These are phyloP conservation scores for Electrona antarctica DNA, from an alignment of 2,113 vertebrate genomes.

Conservation along the genomic window DNA sequence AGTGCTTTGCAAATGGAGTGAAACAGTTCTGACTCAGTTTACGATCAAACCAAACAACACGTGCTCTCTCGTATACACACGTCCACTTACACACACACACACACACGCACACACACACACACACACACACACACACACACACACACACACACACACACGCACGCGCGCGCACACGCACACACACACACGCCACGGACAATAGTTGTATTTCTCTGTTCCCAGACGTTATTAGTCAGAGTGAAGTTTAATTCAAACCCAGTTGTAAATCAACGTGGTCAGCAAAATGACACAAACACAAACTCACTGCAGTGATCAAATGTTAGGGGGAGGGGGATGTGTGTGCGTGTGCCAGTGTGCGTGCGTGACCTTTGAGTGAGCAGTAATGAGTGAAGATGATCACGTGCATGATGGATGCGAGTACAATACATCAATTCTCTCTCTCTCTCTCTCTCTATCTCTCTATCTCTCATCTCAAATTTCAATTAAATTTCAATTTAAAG, in stretches of 20 bases:
- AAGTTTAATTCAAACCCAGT: no score
- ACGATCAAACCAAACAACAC: no score
- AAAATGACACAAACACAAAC: no score
- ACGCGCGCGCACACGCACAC: constrained; percentile 4
- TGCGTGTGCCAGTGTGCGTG: neutral
- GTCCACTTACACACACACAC: neutral
- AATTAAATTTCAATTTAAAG: no score
- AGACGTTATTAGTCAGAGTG: constrained; percentile 2
- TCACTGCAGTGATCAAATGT: no score
- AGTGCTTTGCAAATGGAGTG: neutral
- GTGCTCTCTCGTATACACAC: neutral
- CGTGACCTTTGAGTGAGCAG: neutral
- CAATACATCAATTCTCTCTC: neutral
- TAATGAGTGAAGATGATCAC: neutral
- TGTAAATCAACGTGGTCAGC: no score
- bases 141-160: constrained; percentile 7
- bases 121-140: neutral
- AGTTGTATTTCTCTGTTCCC: constrained; percentile 18
- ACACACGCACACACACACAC: neutral
- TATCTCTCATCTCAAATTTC: no score
- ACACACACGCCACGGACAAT: neutral
- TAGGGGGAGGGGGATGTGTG: no score
- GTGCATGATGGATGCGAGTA: no score
- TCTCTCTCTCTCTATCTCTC: neutral
- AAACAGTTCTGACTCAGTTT: neutral